A percentile compares a stretch with the other conserved stretches of the same genome.
Evolutionary conservation across 2,797 vertebrate genomes (phyloP).

Genomic region (Sphenopsis melanotis): DNA sequence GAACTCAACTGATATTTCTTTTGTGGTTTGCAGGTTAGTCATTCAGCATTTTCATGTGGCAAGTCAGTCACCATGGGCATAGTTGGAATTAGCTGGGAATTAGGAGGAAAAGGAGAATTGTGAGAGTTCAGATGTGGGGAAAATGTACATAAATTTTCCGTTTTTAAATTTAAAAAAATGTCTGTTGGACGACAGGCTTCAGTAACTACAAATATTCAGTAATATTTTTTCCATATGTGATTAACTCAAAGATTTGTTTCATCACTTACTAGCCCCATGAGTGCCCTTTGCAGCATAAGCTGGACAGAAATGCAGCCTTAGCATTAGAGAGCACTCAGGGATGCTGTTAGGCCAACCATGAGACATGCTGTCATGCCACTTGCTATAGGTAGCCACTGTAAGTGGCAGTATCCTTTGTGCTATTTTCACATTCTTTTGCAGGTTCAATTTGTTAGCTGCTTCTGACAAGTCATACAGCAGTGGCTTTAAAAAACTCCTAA

Average conservation of each 20-base stretch:
- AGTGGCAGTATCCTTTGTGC: not conserved
- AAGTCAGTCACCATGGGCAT: not conserved
- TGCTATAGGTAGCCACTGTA: not conserved
- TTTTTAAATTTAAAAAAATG: not conserved
- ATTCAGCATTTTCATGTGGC: not conserved
- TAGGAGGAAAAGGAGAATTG: not conserved
- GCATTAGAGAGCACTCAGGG: not conserved
- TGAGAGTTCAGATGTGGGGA: not conserved
- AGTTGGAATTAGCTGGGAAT: not conserved
- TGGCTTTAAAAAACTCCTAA: not conserved
- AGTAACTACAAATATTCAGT: not conserved
- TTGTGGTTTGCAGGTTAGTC: not conserved
- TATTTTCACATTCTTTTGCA: not conserved
- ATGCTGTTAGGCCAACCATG: not conserved
- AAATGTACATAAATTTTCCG: not conserved
- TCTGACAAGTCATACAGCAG: not conserved
- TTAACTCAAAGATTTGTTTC: not conserved
- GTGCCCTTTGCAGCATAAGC: not conserved
- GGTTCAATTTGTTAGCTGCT: not conserved
- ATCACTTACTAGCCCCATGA: not conserved
- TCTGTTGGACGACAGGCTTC: not conserved
- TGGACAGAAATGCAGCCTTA: not conserved
- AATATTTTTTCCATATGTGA: not conserved
- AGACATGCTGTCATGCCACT: not conserved
- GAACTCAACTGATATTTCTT: not conserved